Conservation (phyloP, 2,797 vertebrate genomes). For the Cyprinodon diabolis region DNA sequence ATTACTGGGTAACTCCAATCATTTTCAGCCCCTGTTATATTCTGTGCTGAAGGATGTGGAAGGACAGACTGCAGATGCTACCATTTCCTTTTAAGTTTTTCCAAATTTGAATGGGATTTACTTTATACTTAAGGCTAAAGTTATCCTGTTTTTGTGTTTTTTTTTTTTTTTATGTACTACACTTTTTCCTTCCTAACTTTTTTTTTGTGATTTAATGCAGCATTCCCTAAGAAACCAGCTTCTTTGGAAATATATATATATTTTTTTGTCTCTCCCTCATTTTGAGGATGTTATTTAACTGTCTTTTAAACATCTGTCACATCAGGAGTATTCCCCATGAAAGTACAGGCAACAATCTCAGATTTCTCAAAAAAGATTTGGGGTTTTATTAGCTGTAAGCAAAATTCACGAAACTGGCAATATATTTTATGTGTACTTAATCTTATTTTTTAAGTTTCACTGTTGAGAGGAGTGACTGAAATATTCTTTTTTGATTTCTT, state of each 20-base stretch:
- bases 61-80: too few species aligned
- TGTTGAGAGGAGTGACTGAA: background rate
- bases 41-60: background rate
- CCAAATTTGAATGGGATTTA: background rate
- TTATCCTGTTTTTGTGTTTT: background rate
- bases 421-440: background rate
- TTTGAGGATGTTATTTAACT: background rate
- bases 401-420: background rate
- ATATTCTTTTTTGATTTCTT: background rate
- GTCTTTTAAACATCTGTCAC: too few species aligned
- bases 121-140: background rate
- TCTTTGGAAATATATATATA: background rate
- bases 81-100: background rate
- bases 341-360: background rate
- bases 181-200: background rate
- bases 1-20: too few species aligned
- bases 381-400: background rate
- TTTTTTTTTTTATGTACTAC: background rate
- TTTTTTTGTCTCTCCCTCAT: background rate
- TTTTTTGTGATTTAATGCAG: too few species aligned
- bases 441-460: background rate
- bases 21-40: too few species aligned
- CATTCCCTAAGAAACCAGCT: background rate
- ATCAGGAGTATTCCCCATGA: background rate
- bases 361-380: background rate